These are phyloP conservation scores for Bolborhynchus lineola DNA, from an alignment of 2,113 vertebrate species.

Conservation along the genomic window DNA sequence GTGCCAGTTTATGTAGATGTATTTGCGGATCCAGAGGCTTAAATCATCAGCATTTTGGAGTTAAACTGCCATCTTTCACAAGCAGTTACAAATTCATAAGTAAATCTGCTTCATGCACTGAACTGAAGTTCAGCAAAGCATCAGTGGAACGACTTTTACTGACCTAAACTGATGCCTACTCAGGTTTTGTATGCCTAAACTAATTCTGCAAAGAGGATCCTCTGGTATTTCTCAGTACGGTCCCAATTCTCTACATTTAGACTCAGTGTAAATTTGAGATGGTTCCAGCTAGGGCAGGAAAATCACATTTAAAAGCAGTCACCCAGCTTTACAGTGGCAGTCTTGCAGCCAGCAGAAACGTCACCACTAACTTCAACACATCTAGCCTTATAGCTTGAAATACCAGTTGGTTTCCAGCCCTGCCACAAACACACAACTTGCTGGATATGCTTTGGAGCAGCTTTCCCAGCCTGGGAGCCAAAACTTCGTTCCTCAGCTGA, in stretches of 20 bases:
- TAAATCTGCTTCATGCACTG: background rate
- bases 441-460: background rate
- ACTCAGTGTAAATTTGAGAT: background rate
- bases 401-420: background rate
- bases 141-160: background rate
- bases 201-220: background rate
- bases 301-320: background rate
- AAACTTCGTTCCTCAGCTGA: background rate
- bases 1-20: background rate
- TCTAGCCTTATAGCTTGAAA: background rate
- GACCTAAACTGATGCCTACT: background rate
- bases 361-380: background rate
- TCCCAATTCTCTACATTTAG: background rate
- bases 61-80: background rate
- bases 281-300: background rate
- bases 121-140: background rate
- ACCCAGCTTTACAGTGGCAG: background rate
- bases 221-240: background rate
- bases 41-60: background rate
- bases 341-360: background rate
- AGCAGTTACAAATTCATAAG: background rate
- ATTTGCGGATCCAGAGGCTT: background rate
- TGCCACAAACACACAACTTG: background rate
- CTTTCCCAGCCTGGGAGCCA: constrained; percentile 19
- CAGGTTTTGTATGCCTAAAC: background rate